These are phyloP conservation scores for Fragum whitleyi DNA, from an alignment of 2,888 invertebrate genomes.

Conservation along the genomic window DNA sequence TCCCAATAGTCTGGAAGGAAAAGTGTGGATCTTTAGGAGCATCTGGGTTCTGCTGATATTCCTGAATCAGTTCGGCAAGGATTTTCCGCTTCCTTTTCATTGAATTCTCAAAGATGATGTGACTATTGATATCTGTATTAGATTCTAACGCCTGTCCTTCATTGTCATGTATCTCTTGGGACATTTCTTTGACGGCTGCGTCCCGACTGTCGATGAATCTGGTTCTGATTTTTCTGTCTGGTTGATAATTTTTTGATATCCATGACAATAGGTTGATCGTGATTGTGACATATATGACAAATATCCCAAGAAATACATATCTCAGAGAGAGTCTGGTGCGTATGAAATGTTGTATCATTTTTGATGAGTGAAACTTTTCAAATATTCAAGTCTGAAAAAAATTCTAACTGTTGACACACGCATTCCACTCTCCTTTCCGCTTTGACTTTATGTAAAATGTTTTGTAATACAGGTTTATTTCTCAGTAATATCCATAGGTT, in stretches of 20 bases:
- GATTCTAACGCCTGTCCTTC: not conserved
- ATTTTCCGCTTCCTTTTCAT: slow-evolving; percentile 46
- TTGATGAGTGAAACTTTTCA: too few relatives aligned
- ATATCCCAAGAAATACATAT: slow-evolving; percentile 34
- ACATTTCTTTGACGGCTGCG: not conserved
- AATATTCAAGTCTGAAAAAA: too few relatives aligned
- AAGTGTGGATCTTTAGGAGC: not conserved
- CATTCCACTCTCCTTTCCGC: too few relatives aligned
- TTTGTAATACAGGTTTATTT: too few relatives aligned
- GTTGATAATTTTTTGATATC: slow-evolving; percentile 28
- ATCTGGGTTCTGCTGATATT: slow-evolving; percentile 31
- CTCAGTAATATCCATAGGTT: too few relatives aligned
- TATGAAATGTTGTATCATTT: not conserved
- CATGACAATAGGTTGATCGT: slow-evolving; percentile 36
- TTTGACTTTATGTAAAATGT: too few relatives aligned
- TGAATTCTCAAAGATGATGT: slow-evolving; percentile 21
- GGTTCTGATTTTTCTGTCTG: not conserved
- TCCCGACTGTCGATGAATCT: not conserved
- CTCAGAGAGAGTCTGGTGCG: slow-evolving; percentile 19
- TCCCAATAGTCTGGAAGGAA: slow-evolving; percentile 54
- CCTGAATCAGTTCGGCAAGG: slow-evolving; percentile 40
- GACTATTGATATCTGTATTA: slow-evolving; percentile 16
- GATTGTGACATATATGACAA: slow-evolving; percentile 46
- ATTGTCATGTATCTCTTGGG: slow-evolving; percentile 19
- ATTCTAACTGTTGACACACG: too few relatives aligned